phyloP scores from a whole-genome alignment of 2,888 invertebrate genomes.

The Helobdella robusta region DNA sequence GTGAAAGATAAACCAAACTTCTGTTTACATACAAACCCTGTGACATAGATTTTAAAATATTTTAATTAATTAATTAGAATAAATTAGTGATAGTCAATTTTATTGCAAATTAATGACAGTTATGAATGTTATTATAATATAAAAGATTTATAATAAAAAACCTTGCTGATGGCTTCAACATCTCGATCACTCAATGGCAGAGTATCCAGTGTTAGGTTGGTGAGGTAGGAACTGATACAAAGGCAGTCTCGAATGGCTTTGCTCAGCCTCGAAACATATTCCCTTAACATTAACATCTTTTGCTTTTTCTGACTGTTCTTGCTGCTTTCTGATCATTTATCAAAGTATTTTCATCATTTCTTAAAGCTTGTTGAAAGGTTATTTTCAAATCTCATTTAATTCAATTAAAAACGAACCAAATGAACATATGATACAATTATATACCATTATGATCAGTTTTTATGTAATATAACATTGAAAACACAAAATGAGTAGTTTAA shows the following conservation, averaged over 20 bases:
- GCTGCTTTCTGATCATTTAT: too few species aligned
- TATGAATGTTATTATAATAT: neutral
- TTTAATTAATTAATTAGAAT: neutral
- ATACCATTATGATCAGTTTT: neutral
- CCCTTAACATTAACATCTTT: constrained; percentile 43
- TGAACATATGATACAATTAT: too few species aligned
- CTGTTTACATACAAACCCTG: constrained; percentile 44
- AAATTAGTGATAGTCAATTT: neutral
- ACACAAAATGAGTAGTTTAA: neutral
- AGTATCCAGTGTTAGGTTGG: constrained; percentile 45
- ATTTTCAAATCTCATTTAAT: too few species aligned
- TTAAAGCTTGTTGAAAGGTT: too few species aligned
- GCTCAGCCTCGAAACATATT: constrained; percentile 46
- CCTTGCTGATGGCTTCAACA: constrained; percentile 15
- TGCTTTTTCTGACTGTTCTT: neutral
- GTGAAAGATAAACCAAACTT: constrained; percentile 43
- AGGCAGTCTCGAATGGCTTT: constrained; percentile 46
- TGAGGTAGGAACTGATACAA: constrained; percentile 39
- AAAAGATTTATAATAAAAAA: neutral
- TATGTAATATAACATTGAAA: neutral
- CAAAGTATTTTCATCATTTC: too few species aligned
- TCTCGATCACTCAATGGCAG: constrained; percentile 45
- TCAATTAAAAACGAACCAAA: too few species aligned
- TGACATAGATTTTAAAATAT: neutral
- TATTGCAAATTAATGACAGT: neutral